Conservation (phyloP, 1,140 invertebrate genomes). For the Drosophila punjabiensis region DNA sequence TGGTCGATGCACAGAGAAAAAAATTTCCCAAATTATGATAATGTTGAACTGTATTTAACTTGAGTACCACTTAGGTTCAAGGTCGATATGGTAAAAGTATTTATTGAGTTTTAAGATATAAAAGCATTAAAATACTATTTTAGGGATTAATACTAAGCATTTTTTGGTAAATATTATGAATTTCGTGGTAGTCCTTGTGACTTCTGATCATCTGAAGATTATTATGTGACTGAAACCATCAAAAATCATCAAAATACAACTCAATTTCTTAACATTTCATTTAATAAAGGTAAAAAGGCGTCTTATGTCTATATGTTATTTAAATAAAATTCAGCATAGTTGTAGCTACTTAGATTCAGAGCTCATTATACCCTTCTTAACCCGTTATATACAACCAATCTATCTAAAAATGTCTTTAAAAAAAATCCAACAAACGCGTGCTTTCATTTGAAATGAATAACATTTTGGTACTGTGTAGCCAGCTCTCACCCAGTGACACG, state of each 20-base stretch:
- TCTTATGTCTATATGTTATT: not conserved
- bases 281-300: not conserved
- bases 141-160: too few species aligned
- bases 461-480: conserved; percentile 4
- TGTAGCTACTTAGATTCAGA: not conserved
- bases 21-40: not conserved
- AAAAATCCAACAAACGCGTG: too few species aligned
- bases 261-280: not conserved
- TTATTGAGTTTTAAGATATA: not conserved
- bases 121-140: not conserved
- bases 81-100: not conserved
- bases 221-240: not conserved
- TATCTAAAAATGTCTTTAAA: not conserved
- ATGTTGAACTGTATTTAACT: not conserved
- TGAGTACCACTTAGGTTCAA: not conserved
- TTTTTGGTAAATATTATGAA: not conserved
- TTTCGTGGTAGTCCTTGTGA: not conserved
- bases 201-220: not conserved
- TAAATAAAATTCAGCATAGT: not conserved
- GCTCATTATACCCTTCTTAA: not conserved
- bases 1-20: not conserved
- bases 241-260: not conserved
- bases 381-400: not conserved
- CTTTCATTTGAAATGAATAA: not conserved
- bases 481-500: conserved; percentile 81